phyloP scores from a whole-genome alignment of 2,888 invertebrate genomes.

The Eristalinus aeneus region DNA sequence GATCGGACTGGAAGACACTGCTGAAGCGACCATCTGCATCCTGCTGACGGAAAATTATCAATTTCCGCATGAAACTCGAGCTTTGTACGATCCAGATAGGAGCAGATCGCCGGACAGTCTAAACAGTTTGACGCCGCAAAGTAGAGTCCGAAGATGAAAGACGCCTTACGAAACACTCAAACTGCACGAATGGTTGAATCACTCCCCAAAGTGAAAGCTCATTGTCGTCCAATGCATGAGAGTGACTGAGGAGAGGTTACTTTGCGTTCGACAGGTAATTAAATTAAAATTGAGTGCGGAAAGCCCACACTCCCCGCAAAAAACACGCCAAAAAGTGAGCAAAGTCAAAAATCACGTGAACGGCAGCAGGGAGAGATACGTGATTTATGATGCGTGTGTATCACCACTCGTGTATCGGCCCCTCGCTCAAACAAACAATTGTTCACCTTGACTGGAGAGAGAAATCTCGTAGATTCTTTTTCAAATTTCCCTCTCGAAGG shows the following conservation, averaged over 20 bases:
- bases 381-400: conserved; percentile 63
- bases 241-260: conserved; percentile 15
- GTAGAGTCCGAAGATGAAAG: no score
- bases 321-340: no score
- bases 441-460: conserved; percentile 32
- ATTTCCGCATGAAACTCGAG: conserved; percentile 41
- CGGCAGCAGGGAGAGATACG: conserved; percentile 25
- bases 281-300: conserved; percentile 52
- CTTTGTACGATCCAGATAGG: not conserved
- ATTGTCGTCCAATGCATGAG: conserved; percentile 28
- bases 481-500: conserved; percentile 30
- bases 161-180: conserved; percentile 8
- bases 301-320: not conserved
- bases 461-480: conserved; percentile 40
- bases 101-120: no score
- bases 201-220: conserved; percentile 13
- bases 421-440: conserved; percentile 26
- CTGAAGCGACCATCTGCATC: conserved; percentile 59
- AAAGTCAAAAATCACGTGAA: conserved; percentile 20
- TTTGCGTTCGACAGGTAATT: conserved; percentile 50
- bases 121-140: no score
- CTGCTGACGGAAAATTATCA: conserved; percentile 40
- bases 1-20: conserved; percentile 43
- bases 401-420: no score
- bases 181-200: conserved; percentile 32